These are phyloP conservation scores for Leptinotarsa peninsularis DNA, from an alignment of 2,888 invertebrate species.

Conservation along the genomic window DNA sequence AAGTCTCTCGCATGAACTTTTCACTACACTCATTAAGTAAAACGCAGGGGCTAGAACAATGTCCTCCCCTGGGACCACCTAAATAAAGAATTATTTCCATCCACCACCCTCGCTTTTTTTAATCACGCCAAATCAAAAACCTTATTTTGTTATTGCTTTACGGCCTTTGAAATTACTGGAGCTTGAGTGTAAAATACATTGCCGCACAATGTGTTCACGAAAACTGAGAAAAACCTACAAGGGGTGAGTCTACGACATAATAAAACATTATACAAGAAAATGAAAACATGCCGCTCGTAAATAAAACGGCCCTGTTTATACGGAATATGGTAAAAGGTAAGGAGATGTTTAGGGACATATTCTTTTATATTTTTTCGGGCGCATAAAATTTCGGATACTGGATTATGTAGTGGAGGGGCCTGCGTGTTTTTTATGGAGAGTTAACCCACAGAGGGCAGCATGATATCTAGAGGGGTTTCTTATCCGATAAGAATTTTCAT, in stretches of 20 bases:
- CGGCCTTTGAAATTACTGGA: constrained; percentile 57
- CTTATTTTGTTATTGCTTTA: constrained; percentile 63
- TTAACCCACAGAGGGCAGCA: constrained; percentile 1
- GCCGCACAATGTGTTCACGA: constrained; percentile 40
- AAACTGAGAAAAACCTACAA: constrained; percentile 38
- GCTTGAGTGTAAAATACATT: constrained; percentile 47
- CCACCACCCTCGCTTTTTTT: constrained; percentile 62
- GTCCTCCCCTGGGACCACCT: constrained; percentile 52
- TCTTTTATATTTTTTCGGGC: constrained; percentile 38
- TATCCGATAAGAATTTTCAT: constrained; percentile 19
- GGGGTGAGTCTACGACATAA: constrained; percentile 49
- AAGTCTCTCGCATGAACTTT: constrained; percentile 6
- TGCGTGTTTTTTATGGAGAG: constrained; percentile 1
- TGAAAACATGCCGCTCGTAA: constrained; percentile 54
- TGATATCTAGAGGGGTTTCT: not conserved
- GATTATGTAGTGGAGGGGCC: constrained; percentile 26
- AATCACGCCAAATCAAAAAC: constrained; percentile 66
- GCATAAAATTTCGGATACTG: constrained; percentile 33
- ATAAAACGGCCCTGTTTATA: constrained; percentile 53
- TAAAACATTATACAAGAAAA: constrained; percentile 50
- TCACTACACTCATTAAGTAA: constrained; percentile 44
- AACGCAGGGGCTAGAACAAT: constrained; percentile 45
- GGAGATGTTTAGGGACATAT: constrained; percentile 42
- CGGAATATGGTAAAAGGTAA: constrained; percentile 39
- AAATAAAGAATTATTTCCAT: constrained; percentile 65